phyloP scores from a whole-genome alignment of 2,797 vertebrate species.

The Craterocephalus amniculus region DNA sequence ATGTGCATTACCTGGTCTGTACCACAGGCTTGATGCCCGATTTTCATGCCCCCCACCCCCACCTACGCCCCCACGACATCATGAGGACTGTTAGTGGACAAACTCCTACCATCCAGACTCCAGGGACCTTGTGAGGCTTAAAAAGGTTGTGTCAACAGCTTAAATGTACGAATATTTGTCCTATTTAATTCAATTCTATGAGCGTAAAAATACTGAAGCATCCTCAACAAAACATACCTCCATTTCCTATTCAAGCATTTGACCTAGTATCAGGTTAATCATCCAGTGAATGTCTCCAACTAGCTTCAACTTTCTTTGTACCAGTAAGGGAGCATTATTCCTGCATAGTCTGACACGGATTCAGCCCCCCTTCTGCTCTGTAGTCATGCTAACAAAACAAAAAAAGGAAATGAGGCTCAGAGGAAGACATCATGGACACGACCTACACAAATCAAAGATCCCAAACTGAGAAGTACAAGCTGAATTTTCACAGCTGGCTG shows the following conservation, averaged over 20 bases:
- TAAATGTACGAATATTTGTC: background rate
- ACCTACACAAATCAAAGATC: slow-evolving; percentile 2
- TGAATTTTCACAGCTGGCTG: slow-evolving; percentile 14
- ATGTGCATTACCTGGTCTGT: background rate
- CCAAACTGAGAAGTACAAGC: background rate
- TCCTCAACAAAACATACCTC: background rate
- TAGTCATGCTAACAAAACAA: background rate
- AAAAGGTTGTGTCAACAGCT: no score
- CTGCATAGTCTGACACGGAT: background rate
- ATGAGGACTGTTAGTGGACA: background rate
- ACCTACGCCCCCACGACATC: no score
- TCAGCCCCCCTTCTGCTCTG: background rate
- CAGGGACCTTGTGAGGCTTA: background rate
- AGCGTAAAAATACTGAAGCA: background rate
- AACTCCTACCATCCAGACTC: background rate
- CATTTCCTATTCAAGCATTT: slow-evolving; percentile 2
- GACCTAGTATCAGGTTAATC: background rate
- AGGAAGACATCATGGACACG: slow-evolving; percentile 5
- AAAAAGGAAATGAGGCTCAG: slow-evolving; percentile 3
- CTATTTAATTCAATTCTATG: background rate
- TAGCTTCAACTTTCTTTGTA: background rate
- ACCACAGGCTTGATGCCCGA: no score
- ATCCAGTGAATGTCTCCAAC: background rate
- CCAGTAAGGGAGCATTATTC: slow-evolving; percentile 7
- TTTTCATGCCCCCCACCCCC: no score